Base-by-base conservation (phyloP, 2,113 vertebrate genomes). In the Cygnus atratus region DNA sequence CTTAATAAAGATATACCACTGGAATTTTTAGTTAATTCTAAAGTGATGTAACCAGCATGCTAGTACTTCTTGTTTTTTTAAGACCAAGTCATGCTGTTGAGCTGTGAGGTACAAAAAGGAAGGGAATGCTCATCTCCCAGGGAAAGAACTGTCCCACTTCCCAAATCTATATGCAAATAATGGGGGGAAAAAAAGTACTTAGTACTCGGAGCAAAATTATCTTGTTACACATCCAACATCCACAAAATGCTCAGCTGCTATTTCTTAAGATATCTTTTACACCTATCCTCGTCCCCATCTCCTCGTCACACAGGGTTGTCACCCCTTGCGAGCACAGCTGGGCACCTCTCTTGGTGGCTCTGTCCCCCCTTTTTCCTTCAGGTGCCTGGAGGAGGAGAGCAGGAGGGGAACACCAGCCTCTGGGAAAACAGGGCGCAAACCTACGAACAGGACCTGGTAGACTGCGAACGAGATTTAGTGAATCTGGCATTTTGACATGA, bases 381-480 rank as follows among this genome's bases (percentile, higher is more conserved):
- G 70, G 8, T 2, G 24, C 54, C 3, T 35, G 28, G 11, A 31
- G 0, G 5, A 9, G 5, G 13, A 28, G 24, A 31, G 54, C 20
- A 9, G 0, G 2, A 22, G 6, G 7, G 20, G 4, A 58, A 9
- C 57, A 28, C 3, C 35, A 11, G 39, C 9, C 33, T 9, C 41
- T 1, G 14, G 6, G 2, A 17, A 11, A 78, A 39, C n/a, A 31
- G 20, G 2, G 7, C 26, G 15, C 33, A 58, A 52, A 41, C 28
- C 44, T 22, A 1, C 1, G 15, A 63, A 18, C 15, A 20, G 21
- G 37, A 2, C 33, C 44, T 3, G 4, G 20, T 0, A 11, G 31
- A 33, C 6, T 12, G 18, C 8, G 58, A 24, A 35, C 5, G 12
- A 5, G 33, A 59, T 35, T 22, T n/a, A 35, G 33, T 22, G n/a